phyloP scores from a whole-genome alignment of 1,140 invertebrate species.

The Diachasma alloeum region DNA sequence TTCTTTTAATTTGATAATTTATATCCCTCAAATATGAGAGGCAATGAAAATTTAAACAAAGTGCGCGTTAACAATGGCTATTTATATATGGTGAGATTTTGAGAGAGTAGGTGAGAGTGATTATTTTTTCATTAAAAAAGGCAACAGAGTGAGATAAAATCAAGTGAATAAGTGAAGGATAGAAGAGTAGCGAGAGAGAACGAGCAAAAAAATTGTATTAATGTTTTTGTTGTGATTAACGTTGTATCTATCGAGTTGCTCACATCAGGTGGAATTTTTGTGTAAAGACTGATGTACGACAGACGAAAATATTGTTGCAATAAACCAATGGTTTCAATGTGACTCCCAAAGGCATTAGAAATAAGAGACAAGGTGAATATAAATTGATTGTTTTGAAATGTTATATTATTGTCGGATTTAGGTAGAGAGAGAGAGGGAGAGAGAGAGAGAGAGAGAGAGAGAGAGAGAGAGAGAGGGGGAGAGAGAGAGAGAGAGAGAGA shows the following conservation, averaged over 20 bases:
- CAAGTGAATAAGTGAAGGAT: background rate
- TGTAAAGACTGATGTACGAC: background rate
- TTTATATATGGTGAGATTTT: background rate
- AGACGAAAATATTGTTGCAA: background rate
- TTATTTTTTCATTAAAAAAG: background rate
- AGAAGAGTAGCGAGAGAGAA: background rate
- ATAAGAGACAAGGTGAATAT: background rate
- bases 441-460: no score
- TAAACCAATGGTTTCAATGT: background rate
- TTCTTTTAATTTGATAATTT: background rate
- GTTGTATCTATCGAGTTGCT: background rate
- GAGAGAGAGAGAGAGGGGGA: no score
- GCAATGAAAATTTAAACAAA: background rate
- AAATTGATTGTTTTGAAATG: background rate
- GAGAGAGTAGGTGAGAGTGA: background rate
- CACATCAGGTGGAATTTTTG: background rate
- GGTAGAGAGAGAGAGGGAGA: background rate
- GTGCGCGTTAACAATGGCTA: background rate
- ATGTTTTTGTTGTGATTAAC: conserved; percentile 9
- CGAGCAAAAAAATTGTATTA: background rate
- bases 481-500: no score
- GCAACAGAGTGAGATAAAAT: background rate
- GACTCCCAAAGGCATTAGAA: background rate
- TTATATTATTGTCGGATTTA: background rate
- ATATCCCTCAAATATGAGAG: background rate